These are phyloP conservation scores for Albula glossodonta DNA, from an alignment of 2,113 vertebrate genomes.

Conservation along the genomic window DNA sequence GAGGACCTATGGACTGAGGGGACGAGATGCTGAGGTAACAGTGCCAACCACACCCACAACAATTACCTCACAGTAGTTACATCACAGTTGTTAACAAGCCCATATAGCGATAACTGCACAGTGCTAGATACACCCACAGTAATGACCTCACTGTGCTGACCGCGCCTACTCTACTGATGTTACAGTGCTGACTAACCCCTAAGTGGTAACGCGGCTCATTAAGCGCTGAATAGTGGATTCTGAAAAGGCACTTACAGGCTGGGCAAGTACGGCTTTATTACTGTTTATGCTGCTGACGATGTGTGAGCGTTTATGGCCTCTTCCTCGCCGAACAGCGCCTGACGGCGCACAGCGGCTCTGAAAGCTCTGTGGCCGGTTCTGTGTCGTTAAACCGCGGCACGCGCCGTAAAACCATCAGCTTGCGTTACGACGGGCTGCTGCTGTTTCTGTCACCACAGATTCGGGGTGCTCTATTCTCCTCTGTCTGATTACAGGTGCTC, in stretches of 20 bases:
- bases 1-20: conserved; percentile 71
- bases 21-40: conserved; percentile 89
- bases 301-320: not conserved
- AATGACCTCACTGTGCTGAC: too few relatives aligned
- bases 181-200: not conserved
- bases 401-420: not conserved
- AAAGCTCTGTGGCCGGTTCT: not conserved
- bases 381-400: not conserved
- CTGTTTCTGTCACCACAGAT: too few relatives aligned
- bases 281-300: not conserved
- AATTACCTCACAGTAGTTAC: not conserved
- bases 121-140: too few relatives aligned
- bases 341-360: not conserved
- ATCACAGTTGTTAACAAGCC: too few relatives aligned
- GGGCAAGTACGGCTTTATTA: not conserved
- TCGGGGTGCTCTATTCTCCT: too few relatives aligned
- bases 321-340: not conserved
- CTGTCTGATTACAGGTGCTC: too few relatives aligned
- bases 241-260: not conserved
- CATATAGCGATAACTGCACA: too few relatives aligned
- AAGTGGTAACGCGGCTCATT: not conserved
- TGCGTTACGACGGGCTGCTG: too few relatives aligned
- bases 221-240: not conserved
- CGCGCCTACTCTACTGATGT: too few relatives aligned
- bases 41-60: not conserved